A percentile compares a stretch with the other conserved stretches of the same genome.
phyloP scores from a whole-genome alignment of 2,113 vertebrate genomes.

The Phoenicopterus ruber region DNA sequence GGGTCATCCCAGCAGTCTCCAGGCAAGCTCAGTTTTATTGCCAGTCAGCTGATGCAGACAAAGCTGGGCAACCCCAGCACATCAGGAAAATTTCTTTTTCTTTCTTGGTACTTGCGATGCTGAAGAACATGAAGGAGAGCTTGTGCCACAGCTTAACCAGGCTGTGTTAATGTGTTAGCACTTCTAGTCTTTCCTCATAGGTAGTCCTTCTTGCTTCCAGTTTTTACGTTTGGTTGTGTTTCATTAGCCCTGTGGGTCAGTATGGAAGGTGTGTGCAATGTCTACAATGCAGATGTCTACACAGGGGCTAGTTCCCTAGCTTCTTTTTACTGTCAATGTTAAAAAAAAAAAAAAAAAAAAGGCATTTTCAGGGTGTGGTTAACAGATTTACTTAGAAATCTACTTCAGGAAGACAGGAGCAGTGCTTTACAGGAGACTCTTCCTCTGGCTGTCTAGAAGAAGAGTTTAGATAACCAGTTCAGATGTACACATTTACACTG shows the following conservation, averaged over 20 bases:
- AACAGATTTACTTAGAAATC: background rate
- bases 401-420: background rate
- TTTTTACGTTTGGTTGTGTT: background rate
- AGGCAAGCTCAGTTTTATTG: background rate
- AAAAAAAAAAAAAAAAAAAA: background rate
- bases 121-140: background rate
- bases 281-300: background rate
- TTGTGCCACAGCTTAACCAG: background rate
- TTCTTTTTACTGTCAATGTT: background rate
- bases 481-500: background rate
- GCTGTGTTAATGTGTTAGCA: background rate
- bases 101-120: background rate
- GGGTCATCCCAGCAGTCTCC: background rate
- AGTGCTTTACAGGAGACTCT: background rate
- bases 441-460: background rate
- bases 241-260: background rate
- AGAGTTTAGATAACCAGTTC: background rate
- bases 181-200: background rate
- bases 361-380: background rate
- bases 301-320: background rate
- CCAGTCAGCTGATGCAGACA: background rate
- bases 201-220: background rate
- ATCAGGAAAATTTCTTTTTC: background rate
- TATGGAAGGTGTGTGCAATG: background rate
- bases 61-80: background rate